Evolutionary conservation across 2,797 vertebrate genomes (phyloP), one percentile per base, ranked within the genome.

Genomic region (Gambusia yucatana): DNA sequence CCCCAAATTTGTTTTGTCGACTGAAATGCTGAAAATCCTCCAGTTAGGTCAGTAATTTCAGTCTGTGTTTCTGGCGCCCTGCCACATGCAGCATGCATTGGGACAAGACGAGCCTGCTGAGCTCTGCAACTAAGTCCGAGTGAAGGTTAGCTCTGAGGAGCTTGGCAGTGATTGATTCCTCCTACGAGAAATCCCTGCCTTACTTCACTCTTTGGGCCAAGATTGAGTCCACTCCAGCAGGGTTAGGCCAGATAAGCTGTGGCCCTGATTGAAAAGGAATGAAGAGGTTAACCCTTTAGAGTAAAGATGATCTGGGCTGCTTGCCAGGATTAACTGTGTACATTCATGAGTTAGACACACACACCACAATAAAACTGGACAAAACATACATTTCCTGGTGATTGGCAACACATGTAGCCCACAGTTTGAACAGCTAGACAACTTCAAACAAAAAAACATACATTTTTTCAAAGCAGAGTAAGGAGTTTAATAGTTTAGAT

Each of bases 211-310:
- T 82, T 90, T 89, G 90, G 93, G 84, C 85, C 82, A 93, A 95
- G 94, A 95, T 94, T 94, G 94, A 96, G 93, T 93, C 90, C 92
- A 93, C 90, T 92, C 92, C 91, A 91, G 84, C 71, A 88, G 90
- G 93, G 93, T 93, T 93, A 91, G 92, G 89, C 88, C 84, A 88
- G 93, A 95, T 96, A 94, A 96, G 96, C 94, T 93, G 83, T 59
- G 73, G 73, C 65, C 74, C 88, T 96, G 94, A 95, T 95, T 95
- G 94, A 95, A 95, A 95, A 93, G 92, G 91, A 95, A 94, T 93
- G 83, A 90, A 90, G 90, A 90, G 89, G 90, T 94, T 94, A 94
- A 95, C 93, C 88, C 93, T 91, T 92, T 80, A 50, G 77, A 85
- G 85, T 81, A 71, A 72, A 79, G 82, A 86, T 89, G 88, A 93